Evolutionary conservation across 2,888 invertebrate species (phyloP).

Genomic region (Catonia carolina): DNA sequence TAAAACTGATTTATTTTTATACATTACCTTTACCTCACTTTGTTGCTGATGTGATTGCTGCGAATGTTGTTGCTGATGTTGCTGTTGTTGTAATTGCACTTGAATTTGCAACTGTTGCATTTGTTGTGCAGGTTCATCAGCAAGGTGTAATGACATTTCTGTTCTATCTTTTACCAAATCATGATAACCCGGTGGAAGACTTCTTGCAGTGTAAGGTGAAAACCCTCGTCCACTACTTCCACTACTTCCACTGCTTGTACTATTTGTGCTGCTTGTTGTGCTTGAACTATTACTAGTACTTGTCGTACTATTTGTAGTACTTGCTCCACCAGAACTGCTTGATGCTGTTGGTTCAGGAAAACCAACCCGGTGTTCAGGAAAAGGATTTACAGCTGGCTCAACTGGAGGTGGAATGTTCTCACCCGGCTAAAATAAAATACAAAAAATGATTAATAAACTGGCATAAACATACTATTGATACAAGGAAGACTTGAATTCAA

Average conservation of each 20-base stretch:
- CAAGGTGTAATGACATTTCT: constrained; percentile 45
- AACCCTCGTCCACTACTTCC: neutral
- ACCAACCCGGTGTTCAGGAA: constrained; percentile 58
- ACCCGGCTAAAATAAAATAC: constrained; percentile 24
- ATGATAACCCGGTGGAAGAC: constrained; percentile 49
- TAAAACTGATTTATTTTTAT: too few relatives aligned
- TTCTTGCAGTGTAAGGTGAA: constrained; percentile 13
- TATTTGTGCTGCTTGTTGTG: constrained; percentile 39
- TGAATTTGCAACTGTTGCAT: constrained; percentile 62
- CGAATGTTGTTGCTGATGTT: constrained; percentile 47
- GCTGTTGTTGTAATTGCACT: constrained; percentile 58
- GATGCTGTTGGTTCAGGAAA: constrained; percentile 33
- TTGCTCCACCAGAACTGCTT: constrained; percentile 20
- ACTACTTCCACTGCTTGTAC: constrained; percentile 11
- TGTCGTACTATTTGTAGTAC: constrained; percentile 23
- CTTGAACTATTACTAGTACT: constrained; percentile 35
- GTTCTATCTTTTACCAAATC: constrained; percentile 55
- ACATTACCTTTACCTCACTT: constrained; percentile 20
- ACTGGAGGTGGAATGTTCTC: constrained; percentile 45
- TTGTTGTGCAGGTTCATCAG: constrained; percentile 51
- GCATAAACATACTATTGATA: too few relatives aligned
- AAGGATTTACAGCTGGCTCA: constrained; percentile 61
- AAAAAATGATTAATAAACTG: too few relatives aligned
- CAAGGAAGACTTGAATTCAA: too few relatives aligned
- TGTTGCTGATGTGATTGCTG: constrained; percentile 46